phyloP scores from a whole-genome alignment of 2,888 invertebrate genomes.

The Arctia plantaginis region DNA sequence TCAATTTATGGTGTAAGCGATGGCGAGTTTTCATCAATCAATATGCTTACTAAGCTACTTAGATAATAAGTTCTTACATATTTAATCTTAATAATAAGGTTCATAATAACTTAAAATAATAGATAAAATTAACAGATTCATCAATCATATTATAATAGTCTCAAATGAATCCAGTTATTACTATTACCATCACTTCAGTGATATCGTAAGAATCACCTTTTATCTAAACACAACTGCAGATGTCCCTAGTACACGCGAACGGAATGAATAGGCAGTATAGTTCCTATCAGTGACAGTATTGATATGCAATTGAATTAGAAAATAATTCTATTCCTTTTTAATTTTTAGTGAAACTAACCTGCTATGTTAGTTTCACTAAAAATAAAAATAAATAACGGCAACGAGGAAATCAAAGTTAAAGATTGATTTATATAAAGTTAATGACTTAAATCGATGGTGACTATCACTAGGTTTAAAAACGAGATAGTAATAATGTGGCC shows the following conservation, averaged over 20 bases:
- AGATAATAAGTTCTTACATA: not conserved
- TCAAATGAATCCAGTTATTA: not conserved
- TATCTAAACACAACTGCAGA: not conserved
- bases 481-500: not conserved
- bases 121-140: not conserved
- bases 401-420: too few species aligned
- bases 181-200: too few species aligned
- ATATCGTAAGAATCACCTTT: not conserved
- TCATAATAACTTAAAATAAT: not conserved
- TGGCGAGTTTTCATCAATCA: not conserved
- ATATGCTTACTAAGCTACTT: not conserved
- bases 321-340: not conserved
- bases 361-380: not conserved
- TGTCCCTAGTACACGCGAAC: too few species aligned
- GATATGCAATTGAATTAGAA: not conserved
- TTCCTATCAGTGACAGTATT: not conserved
- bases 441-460: not conserved
- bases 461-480: not conserved
- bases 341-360: too few species aligned
- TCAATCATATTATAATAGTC: not conserved
- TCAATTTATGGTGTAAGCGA: constrained; percentile 11
- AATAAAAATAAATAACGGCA: not conserved
- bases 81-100: not conserved
- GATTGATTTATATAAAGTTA: not conserved
- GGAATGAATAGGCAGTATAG: too few species aligned